Conservation (phyloP, 2,888 invertebrate species). For the Rhagonycha fulva region DNA sequence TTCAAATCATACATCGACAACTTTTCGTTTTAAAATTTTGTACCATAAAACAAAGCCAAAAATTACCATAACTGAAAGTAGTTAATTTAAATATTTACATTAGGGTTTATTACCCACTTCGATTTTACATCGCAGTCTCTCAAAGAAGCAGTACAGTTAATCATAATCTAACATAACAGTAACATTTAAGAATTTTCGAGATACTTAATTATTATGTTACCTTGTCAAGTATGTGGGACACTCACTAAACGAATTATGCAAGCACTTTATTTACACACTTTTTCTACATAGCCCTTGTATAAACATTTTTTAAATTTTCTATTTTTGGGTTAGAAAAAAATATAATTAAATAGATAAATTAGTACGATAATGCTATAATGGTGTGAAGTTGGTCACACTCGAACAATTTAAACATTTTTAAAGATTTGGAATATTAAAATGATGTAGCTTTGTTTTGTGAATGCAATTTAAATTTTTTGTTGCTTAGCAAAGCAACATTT, state of each 20-base stretch:
- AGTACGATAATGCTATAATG: not conserved
- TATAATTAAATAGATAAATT: conserved; percentile 2
- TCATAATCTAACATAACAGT: not conserved
- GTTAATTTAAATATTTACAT: not conserved
- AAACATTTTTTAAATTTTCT: not conserved
- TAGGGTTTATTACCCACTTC: not conserved
- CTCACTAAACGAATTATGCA: not conserved
- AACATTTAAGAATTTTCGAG: not conserved
- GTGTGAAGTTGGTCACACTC: conserved; percentile 1
- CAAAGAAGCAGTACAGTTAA: not conserved
- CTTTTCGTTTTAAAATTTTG: not conserved
- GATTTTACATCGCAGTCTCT: not conserved
- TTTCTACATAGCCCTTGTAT: not conserved
- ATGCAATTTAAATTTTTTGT: not conserved
- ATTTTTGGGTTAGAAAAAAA: not conserved
- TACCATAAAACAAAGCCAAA: not conserved
- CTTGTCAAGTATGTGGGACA: not conserved
- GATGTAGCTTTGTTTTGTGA: not conserved
- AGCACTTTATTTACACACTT: not conserved
- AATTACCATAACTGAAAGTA: not conserved
- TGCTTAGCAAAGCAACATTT: not conserved
- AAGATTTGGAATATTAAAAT: not conserved
- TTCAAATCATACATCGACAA: not conserved
- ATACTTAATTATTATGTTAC: not conserved
- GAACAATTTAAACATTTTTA: not conserved